Evolutionary conservation across 2,113 vertebrate species (phyloP), one percentile per base, ranked within the genome.

Genomic region (Strix aluco): DNA sequence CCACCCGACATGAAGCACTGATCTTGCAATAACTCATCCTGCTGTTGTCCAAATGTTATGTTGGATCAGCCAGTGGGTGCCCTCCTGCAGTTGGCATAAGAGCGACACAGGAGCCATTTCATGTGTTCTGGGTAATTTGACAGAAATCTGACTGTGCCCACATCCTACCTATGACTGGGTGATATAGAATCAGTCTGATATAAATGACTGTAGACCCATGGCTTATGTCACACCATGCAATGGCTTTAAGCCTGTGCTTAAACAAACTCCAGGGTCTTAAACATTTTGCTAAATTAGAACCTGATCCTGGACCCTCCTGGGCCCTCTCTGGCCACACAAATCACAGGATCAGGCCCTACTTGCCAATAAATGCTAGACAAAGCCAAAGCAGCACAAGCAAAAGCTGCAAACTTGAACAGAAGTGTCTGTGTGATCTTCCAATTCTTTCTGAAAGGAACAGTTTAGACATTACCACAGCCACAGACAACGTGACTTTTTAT

Each of bases 391-490:
- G 71, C 69, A 69, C 47, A 95, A 95, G 47, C 63, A 91, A 78
- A 94, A 94, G 46, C 57, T 57, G 40, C 42, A 80, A 36, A 85
- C 42, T 51, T 69, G 59, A 96, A 96, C 34, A 92, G 69, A 81
- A 92, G 81, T 6, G 34, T 72, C 47, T 91, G 38, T 61, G 47
- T 80, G 54, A 96, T 94, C 62, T 87, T 91, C 90, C 70, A 90
- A 44, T 65, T 97, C 59, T 73, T 95, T 96, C 91, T 96, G 90
- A 97, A 98, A 94, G 67, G 67, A 97, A 95, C 77, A 92, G 34
- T 86, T 91, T 96, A 93, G 97, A 96, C 90, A 90, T 89, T 86
- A 96, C 82, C 79, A 91, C 67, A 83, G 93, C 54, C 95, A 91
- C 87, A 87, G 74, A 94, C 23, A 13, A 88, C 26, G 40, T 96